These are phyloP conservation scores for Homarus americanus DNA, from an alignment of 1,140 invertebrate genomes.

Conservation along the genomic window DNA sequence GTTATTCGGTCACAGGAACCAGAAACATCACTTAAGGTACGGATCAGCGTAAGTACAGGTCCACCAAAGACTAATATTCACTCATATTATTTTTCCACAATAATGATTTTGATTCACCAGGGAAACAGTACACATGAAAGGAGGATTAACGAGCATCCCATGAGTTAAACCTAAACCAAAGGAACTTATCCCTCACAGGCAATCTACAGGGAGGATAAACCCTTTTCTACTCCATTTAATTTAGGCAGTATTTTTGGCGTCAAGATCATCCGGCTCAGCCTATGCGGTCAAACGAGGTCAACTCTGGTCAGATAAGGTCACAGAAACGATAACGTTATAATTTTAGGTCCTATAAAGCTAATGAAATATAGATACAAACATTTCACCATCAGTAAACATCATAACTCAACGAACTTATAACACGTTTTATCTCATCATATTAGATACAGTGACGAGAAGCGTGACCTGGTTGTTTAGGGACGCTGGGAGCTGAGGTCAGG, in stretches of 20 bases:
- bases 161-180: background rate
- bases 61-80: background rate
- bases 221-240: background rate
- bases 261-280: background rate
- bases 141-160: background rate
- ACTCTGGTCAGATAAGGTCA: too few species aligned
- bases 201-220: background rate
- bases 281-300: background rate
- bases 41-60: background rate
- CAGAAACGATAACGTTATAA: too few species aligned
- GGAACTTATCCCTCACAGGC: background rate
- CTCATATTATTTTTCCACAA: background rate
- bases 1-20: background rate
- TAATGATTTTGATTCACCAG: too few species aligned
- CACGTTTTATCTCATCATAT: too few species aligned
- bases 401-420: too few species aligned
- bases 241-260: background rate
- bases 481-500: background rate
- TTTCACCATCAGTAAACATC: too few species aligned
- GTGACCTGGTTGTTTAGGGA: too few species aligned
- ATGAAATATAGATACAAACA: too few species aligned
- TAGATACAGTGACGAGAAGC: too few species aligned
- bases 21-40: background rate
- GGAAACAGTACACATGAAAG: too few species aligned
- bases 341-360: too few species aligned